phyloP scores from a whole-genome alignment of 1,140 invertebrate genomes.

The Gonatopus flavifemur region DNA sequence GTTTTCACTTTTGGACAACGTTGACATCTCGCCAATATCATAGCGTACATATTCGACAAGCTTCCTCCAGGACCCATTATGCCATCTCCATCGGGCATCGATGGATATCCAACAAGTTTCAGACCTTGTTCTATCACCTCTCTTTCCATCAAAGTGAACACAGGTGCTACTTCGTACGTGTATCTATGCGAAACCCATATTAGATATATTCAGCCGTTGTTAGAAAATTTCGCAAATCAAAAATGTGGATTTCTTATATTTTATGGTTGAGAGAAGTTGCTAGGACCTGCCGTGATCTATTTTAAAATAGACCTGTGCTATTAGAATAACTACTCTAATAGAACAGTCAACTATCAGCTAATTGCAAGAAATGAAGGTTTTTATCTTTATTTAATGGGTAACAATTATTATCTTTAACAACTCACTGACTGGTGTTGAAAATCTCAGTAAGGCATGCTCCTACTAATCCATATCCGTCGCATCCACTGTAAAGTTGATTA shows the following conservation, averaged over 20 bases:
- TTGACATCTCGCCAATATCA: slow-evolving; percentile 77
- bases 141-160: slow-evolving; percentile 71
- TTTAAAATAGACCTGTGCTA: too few relatives aligned
- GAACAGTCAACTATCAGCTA: too few relatives aligned
- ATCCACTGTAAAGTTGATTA: slow-evolving; percentile 76
- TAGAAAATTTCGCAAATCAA: too few relatives aligned
- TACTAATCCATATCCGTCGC: slow-evolving; percentile 73
- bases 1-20: slow-evolving; percentile 74
- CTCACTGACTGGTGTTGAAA: slow-evolving; percentile 76
- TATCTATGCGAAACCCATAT: too few relatives aligned
- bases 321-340: too few relatives aligned
- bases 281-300: too few relatives aligned
- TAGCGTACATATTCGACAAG: slow-evolving; percentile 83
- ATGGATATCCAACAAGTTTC: slow-evolving; percentile 68
- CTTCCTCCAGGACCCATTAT: slow-evolving; percentile 84
- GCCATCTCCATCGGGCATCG: slow-evolving; percentile 63
- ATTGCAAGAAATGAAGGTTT: too few relatives aligned
- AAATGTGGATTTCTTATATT: too few relatives aligned
- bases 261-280: too few relatives aligned
- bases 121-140: slow-evolving; percentile 66
- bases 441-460: slow-evolving; percentile 75
- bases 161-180: slow-evolving; percentile 78
- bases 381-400: too few relatives aligned
- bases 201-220: too few relatives aligned
- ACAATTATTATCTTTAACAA: too few relatives aligned